These are phyloP conservation scores for Pimpla rufipes DNA, from an alignment of 2,888 invertebrate species.

Conservation along the genomic window DNA sequence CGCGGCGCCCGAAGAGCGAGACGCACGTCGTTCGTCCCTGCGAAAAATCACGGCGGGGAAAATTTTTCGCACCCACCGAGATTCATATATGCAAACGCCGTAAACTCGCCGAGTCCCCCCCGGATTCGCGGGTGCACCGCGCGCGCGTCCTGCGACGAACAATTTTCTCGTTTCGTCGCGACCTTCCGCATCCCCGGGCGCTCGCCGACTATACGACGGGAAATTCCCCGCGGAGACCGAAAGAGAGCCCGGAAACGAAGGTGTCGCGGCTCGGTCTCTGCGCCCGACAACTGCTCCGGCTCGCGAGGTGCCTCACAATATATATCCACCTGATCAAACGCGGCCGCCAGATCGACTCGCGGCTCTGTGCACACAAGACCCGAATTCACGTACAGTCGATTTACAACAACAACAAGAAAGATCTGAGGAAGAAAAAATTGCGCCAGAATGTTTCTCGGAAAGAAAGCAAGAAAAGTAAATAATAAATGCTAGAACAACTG, in stretches of 20 bases:
- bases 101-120: no score
- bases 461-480: background rate
- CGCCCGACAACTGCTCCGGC: conserved; percentile 6
- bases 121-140: no score
- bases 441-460: background rate
- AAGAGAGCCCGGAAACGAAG: conserved; percentile 10
- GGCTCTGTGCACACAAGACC: background rate
- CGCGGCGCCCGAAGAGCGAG: conserved; percentile 28
- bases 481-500: background rate
- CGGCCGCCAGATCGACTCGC: background rate
- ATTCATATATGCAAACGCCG: conserved; percentile 64
- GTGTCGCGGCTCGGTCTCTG: background rate
- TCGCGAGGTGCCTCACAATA: background rate
- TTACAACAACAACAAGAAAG: no score
- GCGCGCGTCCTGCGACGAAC: background rate
- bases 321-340: conserved; percentile 18
- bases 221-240: background rate
- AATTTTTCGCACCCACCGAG: conserved; percentile 30
- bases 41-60: background rate
- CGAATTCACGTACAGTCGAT: background rate
- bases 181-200: conserved; percentile 7
- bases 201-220: background rate
- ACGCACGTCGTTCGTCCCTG: conserved; percentile 17
- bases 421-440: no score
- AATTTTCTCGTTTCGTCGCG: conserved; percentile 2